phyloP scores from a whole-genome alignment of 2,113 vertebrate species.

The Delphinus delphis region DNA sequence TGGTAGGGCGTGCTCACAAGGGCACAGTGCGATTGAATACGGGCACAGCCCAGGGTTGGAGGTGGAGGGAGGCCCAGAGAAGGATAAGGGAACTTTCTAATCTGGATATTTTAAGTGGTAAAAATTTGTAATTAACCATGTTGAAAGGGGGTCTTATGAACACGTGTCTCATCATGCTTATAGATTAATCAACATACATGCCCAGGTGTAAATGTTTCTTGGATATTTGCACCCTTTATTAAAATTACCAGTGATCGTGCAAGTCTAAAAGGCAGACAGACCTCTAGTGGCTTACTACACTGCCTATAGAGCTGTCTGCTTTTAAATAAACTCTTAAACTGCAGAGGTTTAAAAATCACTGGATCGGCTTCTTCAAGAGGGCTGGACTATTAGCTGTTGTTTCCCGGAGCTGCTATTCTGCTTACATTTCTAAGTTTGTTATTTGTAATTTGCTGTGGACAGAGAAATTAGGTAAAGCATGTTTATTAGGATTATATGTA shows the following conservation, averaged over 20 bases:
- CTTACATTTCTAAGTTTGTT: neutral
- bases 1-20: rapidly evolving
- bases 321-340: neutral
- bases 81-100: neutral
- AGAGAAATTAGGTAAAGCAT: neutral
- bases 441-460: neutral
- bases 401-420: neutral
- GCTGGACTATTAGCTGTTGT: neutral
- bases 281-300: neutral
- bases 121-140: neutral
- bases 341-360: neutral
- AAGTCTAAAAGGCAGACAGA: neutral
- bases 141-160: neutral
- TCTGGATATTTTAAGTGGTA: neutral
- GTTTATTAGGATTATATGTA: neutral
- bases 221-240: neutral
- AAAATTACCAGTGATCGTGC: neutral
- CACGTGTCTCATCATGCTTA: neutral
- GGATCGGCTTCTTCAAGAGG: neutral
- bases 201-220: neutral
- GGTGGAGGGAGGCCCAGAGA: too few relatives aligned
- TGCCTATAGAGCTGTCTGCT: neutral
- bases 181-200: neutral
- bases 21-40: rapidly evolving
- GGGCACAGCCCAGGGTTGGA: too few relatives aligned